A percentile compares a stretch with the other conserved stretches of the same genome.
These are phyloP conservation scores for Orchestes rusci DNA, from an alignment of 2,888 invertebrate species.

Conservation along the genomic window DNA sequence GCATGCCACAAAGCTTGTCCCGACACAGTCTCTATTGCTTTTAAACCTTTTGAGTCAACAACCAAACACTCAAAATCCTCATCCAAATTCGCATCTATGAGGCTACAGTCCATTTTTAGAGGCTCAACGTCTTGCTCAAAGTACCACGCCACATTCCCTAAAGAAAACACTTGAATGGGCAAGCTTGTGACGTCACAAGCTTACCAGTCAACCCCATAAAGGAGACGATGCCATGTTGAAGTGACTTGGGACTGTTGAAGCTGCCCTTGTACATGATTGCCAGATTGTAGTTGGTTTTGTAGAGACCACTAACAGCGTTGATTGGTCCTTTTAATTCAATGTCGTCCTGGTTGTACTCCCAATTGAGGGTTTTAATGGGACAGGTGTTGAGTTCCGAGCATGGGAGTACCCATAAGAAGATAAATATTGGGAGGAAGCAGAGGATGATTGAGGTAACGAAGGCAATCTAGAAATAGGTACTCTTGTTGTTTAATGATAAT, in stretches of 20 bases:
- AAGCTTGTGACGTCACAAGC: background rate
- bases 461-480: slow-evolving; percentile 44
- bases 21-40: slow-evolving; percentile 54
- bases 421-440: slow-evolving; percentile 62
- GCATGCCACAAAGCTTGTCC: slow-evolving; percentile 55
- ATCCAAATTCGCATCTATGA: slow-evolving; percentile 66
- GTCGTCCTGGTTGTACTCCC: slow-evolving; percentile 61
- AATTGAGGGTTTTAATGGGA: slow-evolving; percentile 57
- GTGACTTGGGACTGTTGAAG: slow-evolving; percentile 51
- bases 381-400: slow-evolving; percentile 66
- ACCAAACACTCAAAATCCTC: slow-evolving; percentile 69
- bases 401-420: slow-evolving; percentile 70
- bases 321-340: slow-evolving; percentile 64
- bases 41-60: slow-evolving; percentile 59
- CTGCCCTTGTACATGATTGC: slow-evolving; percentile 68
- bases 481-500: background rate
- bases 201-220: slow-evolving; percentile 36
- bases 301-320: slow-evolving; percentile 59
- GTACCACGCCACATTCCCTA: slow-evolving; percentile 66
- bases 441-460: slow-evolving; percentile 64
- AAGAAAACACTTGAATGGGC: slow-evolving; percentile 35
- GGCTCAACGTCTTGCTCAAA: slow-evolving; percentile 63
- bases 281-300: slow-evolving; percentile 60
- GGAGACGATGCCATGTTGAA: slow-evolving; percentile 37
- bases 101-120: slow-evolving; percentile 63